phyloP scores from a whole-genome alignment of 1,140 invertebrate species.

The Zaprionus gabonicus region DNA sequence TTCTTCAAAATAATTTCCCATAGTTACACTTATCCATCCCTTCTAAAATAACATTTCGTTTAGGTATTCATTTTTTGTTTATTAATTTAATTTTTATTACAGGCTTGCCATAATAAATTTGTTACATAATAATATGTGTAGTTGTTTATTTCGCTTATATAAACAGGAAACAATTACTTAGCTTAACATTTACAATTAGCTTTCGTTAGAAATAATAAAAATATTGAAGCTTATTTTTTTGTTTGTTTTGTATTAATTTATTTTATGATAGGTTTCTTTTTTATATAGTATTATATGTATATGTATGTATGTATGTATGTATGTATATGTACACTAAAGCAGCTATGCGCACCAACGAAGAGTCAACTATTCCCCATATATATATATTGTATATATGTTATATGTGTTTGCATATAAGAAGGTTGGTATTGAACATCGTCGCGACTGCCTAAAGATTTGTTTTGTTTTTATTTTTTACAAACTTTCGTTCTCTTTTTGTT shows the following conservation, averaged over 20 bases:
- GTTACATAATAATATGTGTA: constrained; percentile 50
- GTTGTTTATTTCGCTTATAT: constrained; percentile 73
- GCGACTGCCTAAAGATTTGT: constrained; percentile 29
- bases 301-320: constrained; percentile 41
- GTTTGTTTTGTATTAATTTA: constrained; percentile 62
- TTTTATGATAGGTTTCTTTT: constrained; percentile 62
- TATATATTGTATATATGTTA: constrained; percentile 47
- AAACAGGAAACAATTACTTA: constrained; percentile 82
- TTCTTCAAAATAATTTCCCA: too few species aligned
- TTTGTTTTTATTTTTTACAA: constrained; percentile 11
- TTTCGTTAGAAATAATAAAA: constrained; percentile 80
- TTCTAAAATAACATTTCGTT: not conserved
- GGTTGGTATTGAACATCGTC: constrained; percentile 53
- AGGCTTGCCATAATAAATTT: constrained; percentile 57
- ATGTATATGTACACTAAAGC: constrained; percentile 67
- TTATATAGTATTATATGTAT: constrained; percentile 42
- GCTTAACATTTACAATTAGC: constrained; percentile 73
- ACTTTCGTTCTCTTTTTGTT: constrained; percentile 18
- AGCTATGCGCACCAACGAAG: constrained; percentile 39
- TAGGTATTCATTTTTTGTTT: constrained; percentile 30
- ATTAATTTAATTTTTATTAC: constrained; percentile 60
- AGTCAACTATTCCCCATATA: constrained; percentile 58
- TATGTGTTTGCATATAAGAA: constrained; percentile 34
- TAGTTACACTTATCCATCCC: not conserved
- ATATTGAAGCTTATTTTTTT: constrained; percentile 75